Percentiles rank a stretch among this genome's conserved stretches.
These are phyloP conservation scores for Rugalucina vietnamica DNA, from an alignment of 2,888 invertebrate species.

Conservation along the genomic window DNA sequence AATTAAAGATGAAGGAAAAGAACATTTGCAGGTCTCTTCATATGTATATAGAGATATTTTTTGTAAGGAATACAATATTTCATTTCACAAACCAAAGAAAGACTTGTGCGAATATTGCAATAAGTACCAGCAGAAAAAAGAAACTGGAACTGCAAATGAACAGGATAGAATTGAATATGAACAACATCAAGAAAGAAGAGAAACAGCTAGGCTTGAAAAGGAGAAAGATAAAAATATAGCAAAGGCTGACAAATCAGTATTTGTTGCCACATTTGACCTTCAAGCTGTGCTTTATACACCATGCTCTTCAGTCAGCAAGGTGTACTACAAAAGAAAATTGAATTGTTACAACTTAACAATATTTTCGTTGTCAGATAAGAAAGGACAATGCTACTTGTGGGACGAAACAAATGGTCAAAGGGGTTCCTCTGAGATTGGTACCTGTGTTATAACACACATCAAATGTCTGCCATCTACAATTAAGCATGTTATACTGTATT, in stretches of 20 bases:
- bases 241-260: background rate
- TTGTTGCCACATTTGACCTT: constrained; percentile 36
- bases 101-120: constrained; percentile 51
- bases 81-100: too few relatives aligned
- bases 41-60: too few relatives aligned
- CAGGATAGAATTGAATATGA: constrained; percentile 15
- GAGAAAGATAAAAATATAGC: constrained; percentile 17
- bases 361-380: constrained; percentile 33
- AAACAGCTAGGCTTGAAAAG: constrained; percentile 43
- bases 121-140: constrained; percentile 21
- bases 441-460: constrained; percentile 31
- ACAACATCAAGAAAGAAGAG: constrained; percentile 28
- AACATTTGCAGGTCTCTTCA: constrained; percentile 48
- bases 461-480: constrained; percentile 20
- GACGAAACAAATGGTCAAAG: constrained; percentile 40
- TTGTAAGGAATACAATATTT: too few relatives aligned
- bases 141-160: background rate
- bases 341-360: constrained; percentile 48
- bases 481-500: constrained; percentile 35
- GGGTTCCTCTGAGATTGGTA: constrained; percentile 44
- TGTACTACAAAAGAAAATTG: constrained; percentile 37
- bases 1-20: constrained; percentile 61
- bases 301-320: constrained; percentile 29
- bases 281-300: constrained; percentile 48
- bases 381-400: constrained; percentile 33